Evolutionary conservation across 2,797 vertebrate species (phyloP).

Genomic region (Urosaurus nigricauda): DNA sequence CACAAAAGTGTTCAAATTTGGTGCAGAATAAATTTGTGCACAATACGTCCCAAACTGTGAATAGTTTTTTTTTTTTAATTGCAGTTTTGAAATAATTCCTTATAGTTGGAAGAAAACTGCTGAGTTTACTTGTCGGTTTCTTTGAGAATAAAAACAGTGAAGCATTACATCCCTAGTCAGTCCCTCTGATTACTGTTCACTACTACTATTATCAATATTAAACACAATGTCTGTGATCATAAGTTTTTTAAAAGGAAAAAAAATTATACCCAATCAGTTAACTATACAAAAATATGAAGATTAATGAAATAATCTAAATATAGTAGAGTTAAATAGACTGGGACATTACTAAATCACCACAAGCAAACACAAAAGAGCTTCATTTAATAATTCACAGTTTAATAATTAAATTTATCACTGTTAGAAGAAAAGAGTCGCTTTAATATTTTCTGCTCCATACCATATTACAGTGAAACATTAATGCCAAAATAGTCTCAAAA

Average conservation of each 20-base stretch:
- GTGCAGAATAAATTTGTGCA: no score
- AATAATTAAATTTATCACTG: neutral
- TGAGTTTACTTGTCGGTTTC: no score
- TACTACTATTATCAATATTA: neutral
- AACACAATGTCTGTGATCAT: neutral
- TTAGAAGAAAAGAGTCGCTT: neutral
- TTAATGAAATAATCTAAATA: neutral
- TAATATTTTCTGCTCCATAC: neutral
- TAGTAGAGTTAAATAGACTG: neutral
- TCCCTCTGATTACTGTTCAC: no score
- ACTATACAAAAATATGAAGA: neutral
- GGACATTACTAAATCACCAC: neutral
- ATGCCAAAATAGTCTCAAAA: no score
- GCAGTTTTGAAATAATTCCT: no score
- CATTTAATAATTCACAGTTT: neutral
- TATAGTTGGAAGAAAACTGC: no score
- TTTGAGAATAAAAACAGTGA: no score
- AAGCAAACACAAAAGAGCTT: neutral
- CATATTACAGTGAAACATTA: neutral
- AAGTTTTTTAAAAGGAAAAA: neutral
- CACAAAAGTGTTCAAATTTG: no score
- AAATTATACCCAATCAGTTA: neutral
- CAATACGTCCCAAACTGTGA: no score
- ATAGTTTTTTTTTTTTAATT: no score
- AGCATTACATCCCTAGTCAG: no score